Conservation (phyloP, 2,797 vertebrate genomes). For the Sebastiscus albofasciatus region DNA sequence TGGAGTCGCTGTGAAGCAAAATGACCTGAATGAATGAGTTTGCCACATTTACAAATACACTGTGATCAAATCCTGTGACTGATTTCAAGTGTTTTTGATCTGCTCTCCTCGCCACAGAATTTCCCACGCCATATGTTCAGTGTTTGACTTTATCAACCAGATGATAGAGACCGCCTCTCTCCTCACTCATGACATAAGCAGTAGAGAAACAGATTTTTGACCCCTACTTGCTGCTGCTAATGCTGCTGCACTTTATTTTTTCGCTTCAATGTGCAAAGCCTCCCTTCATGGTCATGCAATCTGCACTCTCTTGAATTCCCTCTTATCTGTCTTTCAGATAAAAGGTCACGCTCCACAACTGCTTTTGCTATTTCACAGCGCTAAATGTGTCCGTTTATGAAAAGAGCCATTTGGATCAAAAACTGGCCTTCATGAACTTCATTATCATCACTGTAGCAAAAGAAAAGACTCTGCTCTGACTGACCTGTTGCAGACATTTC, state of each 20-base stretch:
- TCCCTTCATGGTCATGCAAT: slow-evolving; percentile 52
- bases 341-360: slow-evolving; percentile 49
- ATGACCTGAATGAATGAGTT: neutral
- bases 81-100: neutral
- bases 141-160: slow-evolving; percentile 37
- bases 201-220: slow-evolving; percentile 1
- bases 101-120: neutral
- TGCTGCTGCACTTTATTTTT: slow-evolving; percentile 39
- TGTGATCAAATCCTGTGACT: neutral
- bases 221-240: slow-evolving; percentile 35
- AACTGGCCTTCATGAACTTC: neutral
- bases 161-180: slow-evolving; percentile 6
- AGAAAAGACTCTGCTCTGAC: slow-evolving; percentile 4
- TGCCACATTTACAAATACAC: neutral
- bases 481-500: slow-evolving; percentile 38
- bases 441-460: neutral
- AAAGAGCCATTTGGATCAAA: neutral
- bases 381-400: slow-evolving; percentile 1
- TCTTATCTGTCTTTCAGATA: slow-evolving; percentile 72
- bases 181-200: slow-evolving; percentile 20
- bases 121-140: neutral
- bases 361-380: slow-evolving; percentile 52
- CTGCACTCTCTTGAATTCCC: slow-evolving; percentile 51
- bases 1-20: slow-evolving; percentile 3
- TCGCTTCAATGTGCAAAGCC: slow-evolving; percentile 61